Evolutionary conservation across 2,888 invertebrate species (phyloP).

Genomic region (Spodoptera littoralis): DNA sequence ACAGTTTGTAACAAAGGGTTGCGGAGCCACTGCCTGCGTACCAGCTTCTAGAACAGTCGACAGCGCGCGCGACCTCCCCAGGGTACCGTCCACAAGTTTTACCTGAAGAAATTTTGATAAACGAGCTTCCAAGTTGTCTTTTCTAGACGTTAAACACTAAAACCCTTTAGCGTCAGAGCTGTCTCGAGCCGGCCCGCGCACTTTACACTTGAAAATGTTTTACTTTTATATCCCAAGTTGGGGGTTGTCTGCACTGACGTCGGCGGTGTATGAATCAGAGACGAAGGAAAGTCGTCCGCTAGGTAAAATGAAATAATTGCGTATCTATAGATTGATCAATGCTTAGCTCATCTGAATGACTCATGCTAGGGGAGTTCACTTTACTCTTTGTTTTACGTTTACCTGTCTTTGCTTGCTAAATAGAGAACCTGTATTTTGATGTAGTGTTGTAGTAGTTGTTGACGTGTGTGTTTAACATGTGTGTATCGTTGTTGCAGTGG

Average conservation of each 20-base stretch:
- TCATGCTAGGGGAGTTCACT: constrained; percentile 16
- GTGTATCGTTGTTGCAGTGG: constrained; percentile 77
- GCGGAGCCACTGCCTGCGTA: constrained; percentile 17
- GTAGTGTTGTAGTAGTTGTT: background rate
- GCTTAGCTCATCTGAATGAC: constrained; percentile 10
- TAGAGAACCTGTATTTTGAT: too few relatives aligned
- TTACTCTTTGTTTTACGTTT: constrained; percentile 9
- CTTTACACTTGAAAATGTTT: constrained; percentile 28
- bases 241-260: constrained; percentile 11
- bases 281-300: constrained; percentile 5
- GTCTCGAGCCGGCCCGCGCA: constrained; percentile 23
- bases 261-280: constrained; percentile 15
- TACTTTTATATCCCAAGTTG: constrained; percentile 21
- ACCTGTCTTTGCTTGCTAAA: background rate
- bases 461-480: background rate
- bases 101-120: constrained; percentile 58
- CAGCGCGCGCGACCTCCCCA: constrained; percentile 16
- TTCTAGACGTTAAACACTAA: constrained; percentile 40
- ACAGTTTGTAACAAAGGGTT: constrained; percentile 57
- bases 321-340: constrained; percentile 23
- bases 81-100: constrained; percentile 40
- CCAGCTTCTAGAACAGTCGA: constrained; percentile 41
- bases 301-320: constrained; percentile 4
- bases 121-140: constrained; percentile 45
- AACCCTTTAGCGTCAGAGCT: constrained; percentile 50